A percentile compares a stretch with the other conserved stretches of the same genome.
Conservation (phyloP, 2,113 vertebrate species). For the Rhizomys pruinosus region DNA sequence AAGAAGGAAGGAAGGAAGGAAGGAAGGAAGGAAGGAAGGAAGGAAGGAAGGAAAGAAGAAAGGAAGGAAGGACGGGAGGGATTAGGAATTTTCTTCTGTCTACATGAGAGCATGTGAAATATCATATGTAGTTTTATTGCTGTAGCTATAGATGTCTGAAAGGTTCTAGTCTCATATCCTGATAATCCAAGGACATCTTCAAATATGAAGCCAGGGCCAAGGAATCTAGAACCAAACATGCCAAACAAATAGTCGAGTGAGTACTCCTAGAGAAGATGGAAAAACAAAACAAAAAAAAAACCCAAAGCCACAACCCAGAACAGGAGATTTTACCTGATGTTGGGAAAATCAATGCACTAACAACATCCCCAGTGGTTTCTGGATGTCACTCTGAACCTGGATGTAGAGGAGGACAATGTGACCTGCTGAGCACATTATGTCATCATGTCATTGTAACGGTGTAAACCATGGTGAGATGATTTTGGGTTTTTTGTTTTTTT, state of each 20-base stretch:
- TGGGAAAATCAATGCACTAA: background rate
- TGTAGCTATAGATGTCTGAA: background rate
- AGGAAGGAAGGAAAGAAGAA: background rate
- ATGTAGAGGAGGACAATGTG: background rate
- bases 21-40: background rate
- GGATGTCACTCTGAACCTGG: background rate
- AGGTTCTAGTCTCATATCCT: background rate
- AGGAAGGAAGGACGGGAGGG: background rate
- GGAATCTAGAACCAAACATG: background rate
- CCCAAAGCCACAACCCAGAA: background rate
- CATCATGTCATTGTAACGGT: background rate
- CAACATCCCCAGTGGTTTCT: background rate
- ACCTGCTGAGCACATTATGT: background rate
- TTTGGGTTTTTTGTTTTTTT: no score
- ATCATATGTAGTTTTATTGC: background rate
- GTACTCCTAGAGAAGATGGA: background rate
- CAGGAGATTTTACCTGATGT: background rate
- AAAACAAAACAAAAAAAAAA: background rate
- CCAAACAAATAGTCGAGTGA: background rate
- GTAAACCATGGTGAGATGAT: background rate
- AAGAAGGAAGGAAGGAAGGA: background rate
- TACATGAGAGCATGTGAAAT: background rate
- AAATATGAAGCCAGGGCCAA: background rate
- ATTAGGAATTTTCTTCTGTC: background rate
- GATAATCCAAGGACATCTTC: background rate